Base-by-base conservation (phyloP, 1,140 invertebrate species). In the Halesus radiatus region DNA sequence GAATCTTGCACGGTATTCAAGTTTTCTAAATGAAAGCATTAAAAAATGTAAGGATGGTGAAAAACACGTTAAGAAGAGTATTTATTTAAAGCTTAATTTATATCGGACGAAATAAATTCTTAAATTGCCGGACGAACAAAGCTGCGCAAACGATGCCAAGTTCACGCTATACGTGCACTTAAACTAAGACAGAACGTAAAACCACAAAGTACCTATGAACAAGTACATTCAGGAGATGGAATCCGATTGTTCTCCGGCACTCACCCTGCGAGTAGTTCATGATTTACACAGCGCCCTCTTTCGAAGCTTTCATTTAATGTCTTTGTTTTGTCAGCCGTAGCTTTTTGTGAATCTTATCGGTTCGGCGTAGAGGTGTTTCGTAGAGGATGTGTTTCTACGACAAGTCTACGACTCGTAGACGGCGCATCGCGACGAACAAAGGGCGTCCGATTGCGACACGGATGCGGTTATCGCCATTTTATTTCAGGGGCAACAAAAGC, bases 391-490 rank as follows among this genome's bases (percentile, higher is more conserved):
- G 52, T 66, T 29, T 62, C 77, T 78, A 29, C 32, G 73, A 72
- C 68, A 50, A 58, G 45, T n/a, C 20, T 74, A 16, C 53, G 26
- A 45, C 37, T 56, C 76, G 68, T 37, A 78, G 72, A 79, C 56
- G 45, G 62, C 29, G 64, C 32, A 52, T 45, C 37, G 22, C 45
- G n/a, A 15, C 68, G 37, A 29, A 81, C 80, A 81, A 81, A 81
- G 60, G 73, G 72, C 80, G 72, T 81, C 80, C 80, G 80, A 81
- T 81, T 81, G 80, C 77, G 20, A 52, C 62, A 54, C 76, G 80
- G 80, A 81, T 78, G 66, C 68, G 70, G 80, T 81, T 81, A 79
- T 81, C 80, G 64, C 54, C 16, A 75, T 81, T 81, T 81, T 81
- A 81, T 81, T 81, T 81, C 62, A 16, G 29, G 10, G 29, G 10